Percentiles rank a stretch among this genome's conserved stretches.
Evolutionary conservation across 2,797 vertebrate species (phyloP).

Genomic region (Protonibea diacanthus): DNA sequence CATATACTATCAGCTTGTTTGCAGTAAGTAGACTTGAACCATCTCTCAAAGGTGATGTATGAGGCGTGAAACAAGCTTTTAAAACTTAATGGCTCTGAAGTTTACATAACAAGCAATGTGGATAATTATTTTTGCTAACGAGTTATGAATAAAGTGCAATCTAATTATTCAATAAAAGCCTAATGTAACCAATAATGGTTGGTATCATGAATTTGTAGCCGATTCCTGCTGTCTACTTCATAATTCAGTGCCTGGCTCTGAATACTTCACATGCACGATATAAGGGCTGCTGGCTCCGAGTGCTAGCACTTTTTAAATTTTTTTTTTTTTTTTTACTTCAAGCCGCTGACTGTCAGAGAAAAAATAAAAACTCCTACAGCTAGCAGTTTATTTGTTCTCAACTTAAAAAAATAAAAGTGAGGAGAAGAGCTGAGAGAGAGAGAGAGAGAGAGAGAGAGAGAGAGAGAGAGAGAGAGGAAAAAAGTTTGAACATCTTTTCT

Average conservation of each 20-base stretch:
- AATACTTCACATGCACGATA: not conserved
- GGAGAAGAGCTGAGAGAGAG: slow-evolving; percentile 8
- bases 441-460: too few relatives aligned
- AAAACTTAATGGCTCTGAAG: not conserved
- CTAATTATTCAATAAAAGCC: not conserved
- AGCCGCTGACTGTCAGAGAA: not conserved
- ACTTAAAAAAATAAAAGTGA: slow-evolving; percentile 19
- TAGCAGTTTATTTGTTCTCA: slow-evolving; percentile 11
- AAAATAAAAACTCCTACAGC: slow-evolving; percentile 16
- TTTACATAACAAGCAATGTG: not conserved
- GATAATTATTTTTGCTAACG: not conserved
- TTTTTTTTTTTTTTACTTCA: slow-evolving; percentile 17
- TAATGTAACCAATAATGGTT: not conserved
- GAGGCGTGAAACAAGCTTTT: not conserved
- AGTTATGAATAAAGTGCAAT: not conserved
- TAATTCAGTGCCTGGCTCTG: not conserved
- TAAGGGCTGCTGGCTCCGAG: not conserved
- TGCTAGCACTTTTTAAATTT: not conserved
- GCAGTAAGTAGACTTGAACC: not conserved
- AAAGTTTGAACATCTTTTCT: slow-evolving; percentile 20
- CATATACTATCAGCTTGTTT: not conserved
- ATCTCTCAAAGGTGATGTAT: too few relatives aligned
- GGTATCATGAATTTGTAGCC: not conserved
- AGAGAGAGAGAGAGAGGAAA: too few relatives aligned
- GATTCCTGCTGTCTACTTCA: not conserved